Conservation (phyloP, 2,888 invertebrate species). For the Mimumesa dahlbomi region DNA sequence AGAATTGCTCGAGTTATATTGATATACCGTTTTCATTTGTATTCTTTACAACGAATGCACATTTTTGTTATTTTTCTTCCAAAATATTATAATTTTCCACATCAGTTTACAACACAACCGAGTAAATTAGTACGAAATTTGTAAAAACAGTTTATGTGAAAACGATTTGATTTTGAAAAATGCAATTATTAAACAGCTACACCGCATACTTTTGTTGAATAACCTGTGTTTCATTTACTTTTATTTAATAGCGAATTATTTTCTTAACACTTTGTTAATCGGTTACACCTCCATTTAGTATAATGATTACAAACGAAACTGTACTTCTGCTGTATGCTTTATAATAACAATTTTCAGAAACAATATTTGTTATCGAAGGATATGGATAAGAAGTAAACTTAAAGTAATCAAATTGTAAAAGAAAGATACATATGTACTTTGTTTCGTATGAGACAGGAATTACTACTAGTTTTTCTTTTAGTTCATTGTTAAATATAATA, state of each 20-base stretch:
- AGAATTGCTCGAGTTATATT: not conserved
- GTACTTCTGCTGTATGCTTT: slow-evolving; percentile 21
- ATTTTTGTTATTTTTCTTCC: not conserved
- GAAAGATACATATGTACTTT: slow-evolving; percentile 49
- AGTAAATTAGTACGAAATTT: not conserved
- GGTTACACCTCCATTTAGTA: slow-evolving; percentile 24
- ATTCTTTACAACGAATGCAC: not conserved
- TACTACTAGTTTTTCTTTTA: slow-evolving; percentile 33
- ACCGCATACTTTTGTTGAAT: slow-evolving; percentile 10
- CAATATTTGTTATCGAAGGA: slow-evolving; percentile 40
- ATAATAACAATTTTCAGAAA: slow-evolving; percentile 30
- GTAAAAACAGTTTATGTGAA: not conserved
- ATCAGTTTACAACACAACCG: not conserved
- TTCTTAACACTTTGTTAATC: no score
- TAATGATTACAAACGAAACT: slow-evolving; percentile 9
- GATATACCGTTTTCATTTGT: no score
- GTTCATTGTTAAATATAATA: slow-evolving; percentile 18
- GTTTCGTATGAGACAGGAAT: slow-evolving; percentile 26
- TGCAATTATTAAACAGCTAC: slow-evolving; percentile 8
- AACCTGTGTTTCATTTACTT: slow-evolving; percentile 3
- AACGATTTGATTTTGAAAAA: slow-evolving; percentile 1
- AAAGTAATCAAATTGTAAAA: slow-evolving; percentile 41
- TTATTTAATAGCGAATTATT: slow-evolving; percentile 9
- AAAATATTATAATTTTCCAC: not conserved
- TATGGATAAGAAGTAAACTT: slow-evolving; percentile 33